These are phyloP conservation scores for Xerus inauris DNA, from an alignment of 2,113 vertebrate species.

Conservation along the genomic window DNA sequence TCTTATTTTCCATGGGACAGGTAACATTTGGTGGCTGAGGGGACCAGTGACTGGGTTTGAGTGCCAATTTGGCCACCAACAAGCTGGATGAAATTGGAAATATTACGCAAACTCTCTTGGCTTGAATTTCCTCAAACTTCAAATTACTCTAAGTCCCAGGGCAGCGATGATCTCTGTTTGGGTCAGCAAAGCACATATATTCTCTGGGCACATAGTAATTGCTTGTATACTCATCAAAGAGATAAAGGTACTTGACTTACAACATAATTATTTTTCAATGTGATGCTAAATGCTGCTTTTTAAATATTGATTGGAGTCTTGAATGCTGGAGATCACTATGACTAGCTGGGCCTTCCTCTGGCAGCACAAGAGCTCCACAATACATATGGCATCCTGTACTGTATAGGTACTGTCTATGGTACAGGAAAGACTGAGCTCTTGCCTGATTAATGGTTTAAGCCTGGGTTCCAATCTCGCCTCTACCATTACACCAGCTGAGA, in stretches of 20 bases:
- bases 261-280: background rate
- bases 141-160: background rate
- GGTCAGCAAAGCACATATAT: background rate
- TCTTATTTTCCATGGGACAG: background rate
- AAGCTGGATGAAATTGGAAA: background rate
- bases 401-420: rapidly evolving
- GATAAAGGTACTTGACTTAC: background rate
- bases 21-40: background rate
- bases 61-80: background rate
- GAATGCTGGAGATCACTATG: background rate
- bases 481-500: background rate
- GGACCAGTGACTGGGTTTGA: background rate
- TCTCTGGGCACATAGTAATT: background rate
- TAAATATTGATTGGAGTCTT: background rate
- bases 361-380: background rate
- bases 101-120: background rate
- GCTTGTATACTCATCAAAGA: background rate
- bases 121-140: background rate
- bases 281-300: background rate
- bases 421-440: background rate
- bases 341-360: background rate
- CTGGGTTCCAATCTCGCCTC: background rate
- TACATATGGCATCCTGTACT: background rate
- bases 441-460: background rate
- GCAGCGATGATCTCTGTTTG: background rate